These are phyloP conservation scores for Cheilinus undulatus DNA, from an alignment of 2,113 vertebrate genomes.

Conservation along the genomic window DNA sequence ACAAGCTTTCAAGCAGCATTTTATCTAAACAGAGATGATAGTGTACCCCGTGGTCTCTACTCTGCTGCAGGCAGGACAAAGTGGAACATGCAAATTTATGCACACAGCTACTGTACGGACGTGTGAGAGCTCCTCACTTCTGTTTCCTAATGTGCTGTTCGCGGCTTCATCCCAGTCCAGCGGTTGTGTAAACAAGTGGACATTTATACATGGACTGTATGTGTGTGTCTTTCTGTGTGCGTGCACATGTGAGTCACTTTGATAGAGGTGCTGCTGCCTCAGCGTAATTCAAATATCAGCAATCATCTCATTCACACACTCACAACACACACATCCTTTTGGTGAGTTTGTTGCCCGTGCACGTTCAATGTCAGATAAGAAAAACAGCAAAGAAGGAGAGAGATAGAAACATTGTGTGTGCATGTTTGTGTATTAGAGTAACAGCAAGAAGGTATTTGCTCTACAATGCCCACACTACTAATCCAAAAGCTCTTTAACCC, in stretches of 20 bases:
- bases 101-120: conserved; percentile 24
- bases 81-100: conserved; percentile 50
- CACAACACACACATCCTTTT: not conserved
- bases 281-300: conserved; percentile 39
- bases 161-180: conserved; percentile 6
- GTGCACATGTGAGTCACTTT: not conserved
- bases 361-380: conserved; percentile 41
- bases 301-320: conserved; percentile 7
- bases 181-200: conserved; percentile 17
- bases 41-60: conserved; percentile 21
- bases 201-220: conserved; percentile 3
- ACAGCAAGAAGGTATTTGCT: conserved; percentile 49
- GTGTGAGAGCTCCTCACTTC: not conserved
- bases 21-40: conserved; percentile 43
- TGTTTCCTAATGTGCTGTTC: conserved; percentile 15
- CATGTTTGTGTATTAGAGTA: not conserved
- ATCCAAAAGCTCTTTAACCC: conserved; percentile 71
- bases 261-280: conserved; percentile 46
- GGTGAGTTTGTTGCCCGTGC: conserved; percentile 29
- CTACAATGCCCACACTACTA: conserved; percentile 63
- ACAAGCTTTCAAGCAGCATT: conserved; percentile 27
- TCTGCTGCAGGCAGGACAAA: conserved; percentile 32
- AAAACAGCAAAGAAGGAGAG: conserved; percentile 14
- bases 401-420: conserved; percentile 1
- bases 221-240: not conserved